A percentile compares a stretch with the other conserved stretches of the same genome.
Evolutionary conservation across 2,888 invertebrate genomes (phyloP).

Genomic region (Melangyna quadrimaculata): DNA sequence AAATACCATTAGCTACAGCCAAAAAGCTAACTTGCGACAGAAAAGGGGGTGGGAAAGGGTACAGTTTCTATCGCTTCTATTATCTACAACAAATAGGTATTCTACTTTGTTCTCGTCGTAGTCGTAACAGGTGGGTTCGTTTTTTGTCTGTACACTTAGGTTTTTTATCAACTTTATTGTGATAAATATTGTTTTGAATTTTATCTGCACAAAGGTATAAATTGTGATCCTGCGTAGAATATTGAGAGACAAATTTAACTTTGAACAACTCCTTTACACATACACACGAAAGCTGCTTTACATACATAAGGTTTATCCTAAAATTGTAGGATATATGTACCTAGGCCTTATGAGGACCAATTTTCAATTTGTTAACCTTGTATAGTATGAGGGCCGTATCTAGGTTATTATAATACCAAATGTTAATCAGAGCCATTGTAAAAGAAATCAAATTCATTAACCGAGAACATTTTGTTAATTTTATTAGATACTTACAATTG

Average conservation of each 20-base stretch:
- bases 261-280: conserved; percentile 38
- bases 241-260: conserved; percentile 2
- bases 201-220: not conserved
- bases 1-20: conserved; percentile 37
- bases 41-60: not conserved
- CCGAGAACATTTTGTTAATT: not conserved
- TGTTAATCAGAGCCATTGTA: not conserved
- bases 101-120: conserved; percentile 48
- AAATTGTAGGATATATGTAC: not conserved
- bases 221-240: conserved; percentile 33
- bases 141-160: not conserved
- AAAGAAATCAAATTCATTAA: not conserved
- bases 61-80: not conserved
- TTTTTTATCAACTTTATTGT: conserved; percentile 11
- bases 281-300: conserved; percentile 36
- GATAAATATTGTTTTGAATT: conserved; percentile 9
- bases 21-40: conserved; percentile 18
- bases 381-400: not conserved
- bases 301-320: not conserved
- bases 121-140: conserved; percentile 67
- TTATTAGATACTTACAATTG: conserved; percentile 85
- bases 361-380: not conserved
- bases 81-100: conserved; percentile 27
- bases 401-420: not conserved
- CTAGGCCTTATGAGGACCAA: not conserved